Base-by-base conservation (phyloP, 2,113 vertebrate species). In the Muntiacus reevesi region DNA sequence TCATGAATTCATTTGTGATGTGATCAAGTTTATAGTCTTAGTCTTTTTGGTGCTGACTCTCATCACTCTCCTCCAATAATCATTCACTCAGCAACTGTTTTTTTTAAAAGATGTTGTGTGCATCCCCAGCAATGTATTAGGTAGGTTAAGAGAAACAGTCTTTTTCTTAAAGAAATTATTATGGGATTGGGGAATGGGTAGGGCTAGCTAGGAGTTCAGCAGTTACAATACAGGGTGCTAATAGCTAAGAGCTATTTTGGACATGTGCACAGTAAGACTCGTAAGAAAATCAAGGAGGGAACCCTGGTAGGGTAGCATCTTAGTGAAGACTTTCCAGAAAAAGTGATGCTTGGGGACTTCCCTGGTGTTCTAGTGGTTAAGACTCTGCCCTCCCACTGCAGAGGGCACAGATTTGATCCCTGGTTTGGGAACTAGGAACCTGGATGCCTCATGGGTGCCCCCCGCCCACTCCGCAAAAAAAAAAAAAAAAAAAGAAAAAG, bases 121-220 rank as follows among this genome's bases (percentile, higher is more conserved):
- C 62, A 11, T 79, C 23, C 52, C 27, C 74, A 91, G 67, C 15
- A 15, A 64, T 55, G 40, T 47, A 9, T 87, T 87, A 91, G 43
- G 59, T 59, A 60, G n/a, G 6, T 87, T 36, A 83, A 36, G 74
- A 78, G 30, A 82, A 85, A 47, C 12, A 60, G 45, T 47, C 16
- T 36, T 94, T 91, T 94, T 87, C 54, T 54, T 85, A 62, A 74
- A 86, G 64, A 74, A 36, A 94, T 92, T 36, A 57, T 89, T 94
- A 23, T 16, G 47, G 14, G 10, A 8, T n/a, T 82, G 17, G 11
- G 54, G 16, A 30, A 71, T 15, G 30, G 15, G 10, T 50, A 7
- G 64, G n/a, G 28, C n/a, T 3, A 83, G 30, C 14, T 60, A 45
- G 47, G 14, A 85, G 62, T 60, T 89, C 50, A 45, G 11, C 81